phyloP scores from a whole-genome alignment of 2,888 invertebrate genomes.

The Xanthia togata region DNA sequence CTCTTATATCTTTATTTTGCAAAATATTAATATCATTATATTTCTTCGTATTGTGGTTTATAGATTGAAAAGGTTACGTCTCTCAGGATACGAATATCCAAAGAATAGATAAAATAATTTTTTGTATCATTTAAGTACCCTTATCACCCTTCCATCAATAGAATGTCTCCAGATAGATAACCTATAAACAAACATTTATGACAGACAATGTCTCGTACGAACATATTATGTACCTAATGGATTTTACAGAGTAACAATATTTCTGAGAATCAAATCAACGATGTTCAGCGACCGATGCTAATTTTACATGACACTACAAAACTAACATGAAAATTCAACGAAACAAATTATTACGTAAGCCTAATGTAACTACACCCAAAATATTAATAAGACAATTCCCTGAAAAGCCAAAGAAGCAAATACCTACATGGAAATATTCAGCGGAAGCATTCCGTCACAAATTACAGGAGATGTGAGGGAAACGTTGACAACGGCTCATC shows the following conservation, averaged over 20 bases:
- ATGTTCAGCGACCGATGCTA: neutral
- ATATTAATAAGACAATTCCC: conserved; percentile 6
- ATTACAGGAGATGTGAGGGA: conserved; percentile 46
- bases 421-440: conserved; percentile 40
- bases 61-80: conserved; percentile 30
- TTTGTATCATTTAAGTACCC: conserved; percentile 12
- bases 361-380: neutral
- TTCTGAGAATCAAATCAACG: conserved; percentile 9
- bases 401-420: conserved; percentile 22
- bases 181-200: conserved; percentile 12
- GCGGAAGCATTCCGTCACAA: conserved; percentile 50
- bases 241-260: neutral
- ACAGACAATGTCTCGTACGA: neutral
- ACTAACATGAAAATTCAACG: neutral
- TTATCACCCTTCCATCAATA: conserved; percentile 34
- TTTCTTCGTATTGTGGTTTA: neutral
- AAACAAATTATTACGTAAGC: neutral
- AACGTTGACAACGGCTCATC: conserved; percentile 59
- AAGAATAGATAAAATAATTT: conserved; percentile 23
- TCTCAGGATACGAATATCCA: conserved; percentile 7
- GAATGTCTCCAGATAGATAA: conserved; percentile 17
- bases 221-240: neutral
- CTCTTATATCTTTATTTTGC: neutral
- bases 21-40: neutral
- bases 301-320: too few relatives aligned